Evolutionary conservation across 2,888 invertebrate species (phyloP).

Genomic region (Mythimna pallens): DNA sequence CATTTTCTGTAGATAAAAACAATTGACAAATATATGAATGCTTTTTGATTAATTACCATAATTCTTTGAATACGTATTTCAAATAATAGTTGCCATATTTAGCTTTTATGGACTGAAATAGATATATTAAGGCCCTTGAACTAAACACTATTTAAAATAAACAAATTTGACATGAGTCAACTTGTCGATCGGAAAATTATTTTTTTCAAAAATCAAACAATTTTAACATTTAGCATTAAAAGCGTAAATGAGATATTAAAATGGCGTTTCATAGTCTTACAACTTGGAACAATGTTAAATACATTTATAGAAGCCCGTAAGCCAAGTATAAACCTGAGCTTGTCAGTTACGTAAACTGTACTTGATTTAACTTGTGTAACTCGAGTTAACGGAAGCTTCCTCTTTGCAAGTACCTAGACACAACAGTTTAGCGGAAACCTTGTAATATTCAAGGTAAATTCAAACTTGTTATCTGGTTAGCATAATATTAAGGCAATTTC

Average conservation of each 20-base stretch:
- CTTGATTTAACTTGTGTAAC: conserved; percentile 21
- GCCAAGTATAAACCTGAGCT: neutral
- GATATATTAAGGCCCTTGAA: no score
- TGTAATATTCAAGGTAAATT: neutral
- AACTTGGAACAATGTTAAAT: neutral
- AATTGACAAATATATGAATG: no score
- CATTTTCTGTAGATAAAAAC: no score
- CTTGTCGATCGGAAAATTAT: no score
- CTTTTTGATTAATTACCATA: no score
- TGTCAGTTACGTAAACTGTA: conserved; percentile 13
- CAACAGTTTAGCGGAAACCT: neutral
- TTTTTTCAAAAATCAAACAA: no score
- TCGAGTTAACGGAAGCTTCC: neutral
- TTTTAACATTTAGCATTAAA: no score
- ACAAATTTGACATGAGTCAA: no score
- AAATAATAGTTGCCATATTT: no score
- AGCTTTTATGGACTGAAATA: no score
- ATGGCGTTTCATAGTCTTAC: neutral
- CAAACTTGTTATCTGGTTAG: neutral
- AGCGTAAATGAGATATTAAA: neutral
- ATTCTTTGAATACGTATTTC: no score
- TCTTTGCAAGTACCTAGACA: neutral
- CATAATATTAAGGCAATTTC: neutral
- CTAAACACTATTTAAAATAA: no score
- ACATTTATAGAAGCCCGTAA: neutral